phyloP scores from a whole-genome alignment of 2,888 invertebrate species.

The Strigamia maritima region DNA sequence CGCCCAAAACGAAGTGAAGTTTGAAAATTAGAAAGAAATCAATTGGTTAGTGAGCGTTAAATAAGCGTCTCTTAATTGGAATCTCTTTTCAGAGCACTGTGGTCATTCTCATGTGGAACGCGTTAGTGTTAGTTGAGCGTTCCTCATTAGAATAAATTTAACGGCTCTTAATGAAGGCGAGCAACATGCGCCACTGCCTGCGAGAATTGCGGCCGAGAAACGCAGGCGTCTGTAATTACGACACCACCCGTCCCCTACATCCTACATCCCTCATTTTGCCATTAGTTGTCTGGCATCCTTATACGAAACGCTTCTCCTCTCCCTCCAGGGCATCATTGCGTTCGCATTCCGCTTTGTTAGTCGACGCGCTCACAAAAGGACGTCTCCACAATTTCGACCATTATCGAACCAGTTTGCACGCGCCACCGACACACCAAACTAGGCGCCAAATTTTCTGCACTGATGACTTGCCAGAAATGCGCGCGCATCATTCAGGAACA shows the following conservation, averaged over 20 bases:
- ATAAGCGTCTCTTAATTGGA: conserved; percentile 34
- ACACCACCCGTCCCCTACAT: too few relatives aligned
- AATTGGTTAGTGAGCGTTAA: conserved; percentile 32
- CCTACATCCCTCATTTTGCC: conserved; percentile 18
- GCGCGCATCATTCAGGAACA: conserved; percentile 31
- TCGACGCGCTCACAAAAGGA: conserved; percentile 34
- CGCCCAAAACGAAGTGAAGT: too few relatives aligned
- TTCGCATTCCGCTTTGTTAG: conserved; percentile 32
- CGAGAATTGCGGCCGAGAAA: conserved; percentile 32
- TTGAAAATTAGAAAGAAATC: background rate
- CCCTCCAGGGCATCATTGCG: conserved; percentile 34
- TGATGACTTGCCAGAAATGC: conserved; percentile 34
- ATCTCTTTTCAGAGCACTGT: conserved; percentile 7
- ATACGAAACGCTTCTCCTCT: conserved; percentile 26
- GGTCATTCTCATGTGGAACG: conserved; percentile 26
- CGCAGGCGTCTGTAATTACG: conserved; percentile 34
- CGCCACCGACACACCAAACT: conserved; percentile 25
- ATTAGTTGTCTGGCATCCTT: conserved; percentile 28
- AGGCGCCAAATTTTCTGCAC: conserved; percentile 30
- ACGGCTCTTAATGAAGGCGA: conserved; percentile 34
- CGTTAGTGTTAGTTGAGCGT: conserved; percentile 31
- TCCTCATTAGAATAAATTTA: conserved; percentile 34
- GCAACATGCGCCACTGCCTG: conserved; percentile 32
- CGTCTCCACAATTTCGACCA: conserved; percentile 26
- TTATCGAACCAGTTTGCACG: conserved; percentile 34